Evolutionary conservation across 1,140 invertebrate species (phyloP).

Genomic region (Heliconius hermathena): DNA sequence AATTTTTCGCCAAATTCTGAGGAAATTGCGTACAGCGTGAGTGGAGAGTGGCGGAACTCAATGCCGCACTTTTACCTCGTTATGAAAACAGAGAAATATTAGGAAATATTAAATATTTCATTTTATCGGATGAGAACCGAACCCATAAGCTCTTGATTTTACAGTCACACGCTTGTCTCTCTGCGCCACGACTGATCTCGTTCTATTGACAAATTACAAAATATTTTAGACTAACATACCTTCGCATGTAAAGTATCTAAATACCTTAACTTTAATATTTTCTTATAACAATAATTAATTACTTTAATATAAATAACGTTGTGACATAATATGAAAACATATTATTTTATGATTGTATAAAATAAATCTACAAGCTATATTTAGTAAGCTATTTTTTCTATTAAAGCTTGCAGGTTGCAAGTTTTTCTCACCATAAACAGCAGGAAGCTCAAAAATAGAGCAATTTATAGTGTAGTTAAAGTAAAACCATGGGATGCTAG

Average conservation of each 20-base stretch:
- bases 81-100: background rate
- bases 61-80: background rate
- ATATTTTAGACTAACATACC: too few relatives aligned
- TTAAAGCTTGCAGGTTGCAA: background rate
- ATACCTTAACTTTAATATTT: too few relatives aligned
- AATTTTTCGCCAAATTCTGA: background rate
- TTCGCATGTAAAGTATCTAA: too few relatives aligned
- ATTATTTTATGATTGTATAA: too few relatives aligned
- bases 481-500: constrained; percentile 33
- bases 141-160: background rate
- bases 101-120: too few relatives aligned
- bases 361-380: too few relatives aligned
- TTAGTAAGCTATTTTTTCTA: background rate
- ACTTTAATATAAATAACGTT: too few relatives aligned
- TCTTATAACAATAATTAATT: too few relatives aligned
- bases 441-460: background rate
- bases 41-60: background rate
- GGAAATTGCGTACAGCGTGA: too few relatives aligned
- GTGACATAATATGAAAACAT: too few relatives aligned
- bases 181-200: background rate
- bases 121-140: background rate
- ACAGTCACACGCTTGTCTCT: background rate
- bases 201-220: too few relatives aligned
- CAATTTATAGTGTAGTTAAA: constrained; percentile 34
- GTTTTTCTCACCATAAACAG: background rate